These are phyloP conservation scores for Neoaliturus tenellus DNA, from an alignment of 2,888 invertebrate genomes.

Conservation along the genomic window DNA sequence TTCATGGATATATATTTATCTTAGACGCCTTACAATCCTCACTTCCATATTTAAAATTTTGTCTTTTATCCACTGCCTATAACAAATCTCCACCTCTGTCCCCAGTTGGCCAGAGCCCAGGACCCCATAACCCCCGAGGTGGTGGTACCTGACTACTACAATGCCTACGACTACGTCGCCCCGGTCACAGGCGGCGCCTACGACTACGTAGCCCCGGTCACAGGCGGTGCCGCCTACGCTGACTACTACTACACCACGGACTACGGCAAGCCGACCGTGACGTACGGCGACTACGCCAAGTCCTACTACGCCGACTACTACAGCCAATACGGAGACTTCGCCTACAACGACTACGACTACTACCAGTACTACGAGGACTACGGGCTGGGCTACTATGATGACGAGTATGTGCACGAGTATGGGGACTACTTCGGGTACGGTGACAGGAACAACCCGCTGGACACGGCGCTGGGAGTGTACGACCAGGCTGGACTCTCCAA, in stretches of 20 bases:
- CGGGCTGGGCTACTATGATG: neutral
- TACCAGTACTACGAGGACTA: conserved; percentile 31
- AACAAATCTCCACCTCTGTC: too few relatives aligned
- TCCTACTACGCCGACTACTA: conserved; percentile 3
- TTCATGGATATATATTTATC: too few relatives aligned
- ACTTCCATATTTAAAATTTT: too few relatives aligned
- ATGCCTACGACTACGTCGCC: neutral
- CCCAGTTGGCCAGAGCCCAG: neutral
- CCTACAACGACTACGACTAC: conserved; percentile 27
- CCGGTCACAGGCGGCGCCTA: neutral
- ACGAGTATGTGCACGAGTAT: conserved; percentile 17
- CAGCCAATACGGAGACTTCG: neutral
- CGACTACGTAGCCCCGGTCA: neutral
- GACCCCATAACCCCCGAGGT: neutral
- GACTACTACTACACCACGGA: conserved; percentile 25
- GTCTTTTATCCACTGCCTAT: too few relatives aligned
- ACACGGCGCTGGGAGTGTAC: neutral
- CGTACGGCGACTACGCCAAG: neutral
- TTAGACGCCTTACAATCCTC: too few relatives aligned
- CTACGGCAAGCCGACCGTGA: neutral
- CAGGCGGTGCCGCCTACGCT: neutral
- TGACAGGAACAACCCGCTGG: conserved; percentile 16
- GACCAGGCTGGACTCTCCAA: neutral
- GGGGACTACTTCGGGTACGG: conserved; percentile 31
- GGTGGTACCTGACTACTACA: neutral